These are phyloP conservation scores for Cantharis lateralis DNA, from an alignment of 2,888 invertebrate species.

Conservation along the genomic window DNA sequence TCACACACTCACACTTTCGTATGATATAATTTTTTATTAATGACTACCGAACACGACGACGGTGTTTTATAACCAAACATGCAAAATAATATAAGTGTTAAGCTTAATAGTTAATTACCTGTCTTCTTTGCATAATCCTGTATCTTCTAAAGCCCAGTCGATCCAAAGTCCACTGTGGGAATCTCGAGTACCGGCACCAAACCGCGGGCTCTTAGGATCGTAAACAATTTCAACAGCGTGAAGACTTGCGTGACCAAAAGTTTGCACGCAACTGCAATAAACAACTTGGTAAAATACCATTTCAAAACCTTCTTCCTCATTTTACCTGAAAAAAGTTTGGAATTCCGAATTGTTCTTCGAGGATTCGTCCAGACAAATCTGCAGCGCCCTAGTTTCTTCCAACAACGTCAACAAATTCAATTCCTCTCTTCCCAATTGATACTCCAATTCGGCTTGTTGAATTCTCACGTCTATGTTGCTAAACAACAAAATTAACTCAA, in stretches of 20 bases:
- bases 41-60: neutral
- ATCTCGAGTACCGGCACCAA: conserved; percentile 71
- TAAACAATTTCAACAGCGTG: conserved; percentile 73
- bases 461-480: conserved; percentile 90
- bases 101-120: conserved; percentile 40
- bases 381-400: conserved; percentile 81
- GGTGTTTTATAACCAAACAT: neutral
- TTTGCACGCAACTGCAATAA: conserved; percentile 57
- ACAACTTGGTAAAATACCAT: neutral
- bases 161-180: conserved; percentile 71
- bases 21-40: neutral
- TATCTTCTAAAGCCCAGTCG: conserved; percentile 83
- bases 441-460: conserved; percentile 88
- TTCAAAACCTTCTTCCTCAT: neutral
- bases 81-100: neutral
- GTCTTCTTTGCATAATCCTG: conserved; percentile 76
- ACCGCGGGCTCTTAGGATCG: conserved; percentile 72
- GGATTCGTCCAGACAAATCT: conserved; percentile 76
- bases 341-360: conserved; percentile 48
- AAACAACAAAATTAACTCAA: conserved; percentile 39
- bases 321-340: conserved; percentile 56
- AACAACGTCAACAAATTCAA: conserved; percentile 81
- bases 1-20: neutral
- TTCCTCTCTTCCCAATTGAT: conserved; percentile 86
- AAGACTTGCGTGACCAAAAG: conserved; percentile 51